Evolutionary conservation across 2,888 invertebrate species (phyloP).

Genomic region (Tiliacea citrago): DNA sequence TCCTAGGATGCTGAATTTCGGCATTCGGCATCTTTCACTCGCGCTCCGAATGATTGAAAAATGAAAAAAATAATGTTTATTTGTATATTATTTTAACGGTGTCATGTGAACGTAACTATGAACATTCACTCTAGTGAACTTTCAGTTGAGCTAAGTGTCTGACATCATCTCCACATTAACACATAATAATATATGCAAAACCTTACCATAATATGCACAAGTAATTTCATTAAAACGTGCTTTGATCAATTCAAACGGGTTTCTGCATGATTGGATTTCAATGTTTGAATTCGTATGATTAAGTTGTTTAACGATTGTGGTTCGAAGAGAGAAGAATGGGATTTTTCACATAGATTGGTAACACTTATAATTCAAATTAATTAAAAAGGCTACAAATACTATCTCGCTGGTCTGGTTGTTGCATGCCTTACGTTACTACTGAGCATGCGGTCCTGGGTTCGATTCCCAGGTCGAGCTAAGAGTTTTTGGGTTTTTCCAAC

Average conservation of each 20-base stretch:
- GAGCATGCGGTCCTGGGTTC: no score
- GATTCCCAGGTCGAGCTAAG: no score
- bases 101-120: no score
- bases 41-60: not conserved
- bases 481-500: no score
- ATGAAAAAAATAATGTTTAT: not conserved
- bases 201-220: not conserved
- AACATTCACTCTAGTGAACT: no score
- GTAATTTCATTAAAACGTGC: conserved; percentile 30
- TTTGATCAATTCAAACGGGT: conserved; percentile 39
- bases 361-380: not conserved
- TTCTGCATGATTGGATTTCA: conserved; percentile 45
- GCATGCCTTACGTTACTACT: no score
- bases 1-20: not conserved
- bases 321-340: not conserved
- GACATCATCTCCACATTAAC: not conserved
- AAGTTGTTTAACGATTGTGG: conserved; percentile 6
- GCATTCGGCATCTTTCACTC: not conserved
- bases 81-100: no score
- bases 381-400: not conserved
- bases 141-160: no score
- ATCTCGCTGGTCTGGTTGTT: no score
- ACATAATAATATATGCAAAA: not conserved
- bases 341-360: not conserved
- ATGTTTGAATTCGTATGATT: conserved; percentile 43